Base-by-base conservation (phyloP, 2,888 invertebrate genomes). In the Germaria angustata region DNA sequence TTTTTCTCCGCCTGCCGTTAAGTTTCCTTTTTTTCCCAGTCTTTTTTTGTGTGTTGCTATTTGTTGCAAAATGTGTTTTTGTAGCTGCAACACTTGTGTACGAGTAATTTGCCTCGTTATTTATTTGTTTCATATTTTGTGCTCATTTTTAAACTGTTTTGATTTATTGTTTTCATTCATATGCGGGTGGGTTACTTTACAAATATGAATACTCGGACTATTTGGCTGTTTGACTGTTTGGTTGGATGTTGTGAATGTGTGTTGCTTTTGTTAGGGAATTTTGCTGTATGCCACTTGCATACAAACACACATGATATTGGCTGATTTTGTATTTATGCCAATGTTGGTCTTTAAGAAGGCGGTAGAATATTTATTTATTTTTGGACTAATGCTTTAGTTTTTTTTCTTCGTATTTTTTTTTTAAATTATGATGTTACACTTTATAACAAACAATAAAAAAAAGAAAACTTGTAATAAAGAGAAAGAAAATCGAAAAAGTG, bases 111-210 rank as follows among this genome's bases (percentile, higher is more conserved):
- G 82, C 75, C 79, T 71, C 36, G 79, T 82, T 75, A 82, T 82
- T 82, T 82, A 82, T 82, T 79, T 82, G 79, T 71, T 82, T 82
- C 82, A 79, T 75, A 82, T 82, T 79, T 82, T 82, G 75, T 71
- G 69, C 75, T 82, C 69, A 82, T 79, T 79, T 79, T 82, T 79
- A 82, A 82, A 75, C 75, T 57, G 34, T 79, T 82, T 69, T 82
- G 82, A 82, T 82, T 82, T 82, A 82, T 82, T 69, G 79, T 69
- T 82, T 79, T 65, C 82, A 79, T 82, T 79, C 71, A 69, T 46
- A 82, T 82, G 82, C 82, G 82, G 82, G 82, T 82, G 82, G 81
- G 61, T 78, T 65, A 32, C 17, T 44, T 53, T 55, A 46, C 63
- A 75, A 65, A 65, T 55, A 51, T 17, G 28, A 28, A 46, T 65